Base-by-base conservation (phyloP, 2,888 invertebrate genomes). In the Tethea ocularis region DNA sequence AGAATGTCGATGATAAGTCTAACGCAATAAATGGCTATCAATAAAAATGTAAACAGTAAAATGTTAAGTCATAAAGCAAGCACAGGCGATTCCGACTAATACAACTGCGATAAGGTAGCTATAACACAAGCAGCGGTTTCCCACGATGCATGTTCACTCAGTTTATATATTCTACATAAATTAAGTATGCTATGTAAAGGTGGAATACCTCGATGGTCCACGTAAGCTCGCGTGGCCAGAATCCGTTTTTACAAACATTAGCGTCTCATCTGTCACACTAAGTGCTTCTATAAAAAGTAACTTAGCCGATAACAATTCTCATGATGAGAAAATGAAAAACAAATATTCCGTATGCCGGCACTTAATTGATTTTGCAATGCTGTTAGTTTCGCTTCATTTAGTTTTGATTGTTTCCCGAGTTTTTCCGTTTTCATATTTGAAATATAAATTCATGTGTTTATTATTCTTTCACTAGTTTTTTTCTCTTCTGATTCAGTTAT, bases 171-270 rank as follows among this genome's bases (percentile, higher is more conserved):
- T 60, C 53, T 61, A 61, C 59, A 59, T 66, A 64, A 58, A 62
- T 64, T 64, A 62, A 57, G 22, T 26, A 33, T 26, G 17, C 10
- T 46, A 20, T 15, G 15, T 20, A 46, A 17, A 46, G n/a, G 38
- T 56, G 58, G 55, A 57, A 57, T 60, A 57, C 55, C 57, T 51
- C 52, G 52, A 54, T n/a, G 22, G 41, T 15, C 36, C 13, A 5
- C 36, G 36, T 24, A 53, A 58, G 60, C 57, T 62, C 60, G 57
- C 58, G 56, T 51, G 55, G 51, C 52, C 29, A 60, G 17, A 58
- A 56, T 57, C 38, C 56, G 74, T 83, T 83, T 83, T 83, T 83
- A 72, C 71, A 59, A 56, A 54, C 80, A 81, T 80, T 73, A 81
- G 68, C 65, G 72, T 75, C 77, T 62, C 69, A 71, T 71, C 65